These are phyloP conservation scores for Petrocephalus sullivani DNA, from an alignment of 2,797 vertebrate species.

Conservation along the genomic window DNA sequence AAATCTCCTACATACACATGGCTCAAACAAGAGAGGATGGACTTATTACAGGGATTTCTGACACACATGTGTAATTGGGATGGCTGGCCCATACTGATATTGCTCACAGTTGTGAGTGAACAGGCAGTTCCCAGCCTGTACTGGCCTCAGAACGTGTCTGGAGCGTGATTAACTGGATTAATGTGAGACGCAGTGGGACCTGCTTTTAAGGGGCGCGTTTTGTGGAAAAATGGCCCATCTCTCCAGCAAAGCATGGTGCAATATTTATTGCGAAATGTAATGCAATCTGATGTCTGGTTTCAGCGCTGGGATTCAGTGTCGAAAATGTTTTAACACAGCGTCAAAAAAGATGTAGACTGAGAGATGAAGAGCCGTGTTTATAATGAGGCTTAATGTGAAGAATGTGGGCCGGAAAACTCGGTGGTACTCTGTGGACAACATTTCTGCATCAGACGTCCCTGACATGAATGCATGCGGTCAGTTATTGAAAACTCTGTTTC, in stretches of 20 bases:
- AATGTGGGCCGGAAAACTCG: not conserved
- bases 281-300: not conserved
- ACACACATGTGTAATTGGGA: not conserved
- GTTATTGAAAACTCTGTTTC: not conserved
- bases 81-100: not conserved
- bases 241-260: not conserved
- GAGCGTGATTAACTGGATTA: constrained; percentile 17
- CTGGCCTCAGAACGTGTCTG: not conserved
- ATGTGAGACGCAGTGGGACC: constrained; percentile 1
- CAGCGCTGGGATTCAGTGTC: not conserved
- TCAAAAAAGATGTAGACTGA: not conserved
- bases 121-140: not conserved
- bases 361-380: not conserved
- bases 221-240: not conserved
- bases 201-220: not conserved
- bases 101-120: not conserved
- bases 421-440: not conserved
- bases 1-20: not conserved
- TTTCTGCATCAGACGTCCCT: not conserved
- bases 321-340: not conserved
- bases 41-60: too few species aligned
- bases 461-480: not conserved
- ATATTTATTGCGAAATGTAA: constrained; percentile 15
- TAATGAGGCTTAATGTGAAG: not conserved
- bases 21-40: not conserved